phyloP scores from a whole-genome alignment of 2,113 vertebrate species.

The Ascaphus truei region DNA sequence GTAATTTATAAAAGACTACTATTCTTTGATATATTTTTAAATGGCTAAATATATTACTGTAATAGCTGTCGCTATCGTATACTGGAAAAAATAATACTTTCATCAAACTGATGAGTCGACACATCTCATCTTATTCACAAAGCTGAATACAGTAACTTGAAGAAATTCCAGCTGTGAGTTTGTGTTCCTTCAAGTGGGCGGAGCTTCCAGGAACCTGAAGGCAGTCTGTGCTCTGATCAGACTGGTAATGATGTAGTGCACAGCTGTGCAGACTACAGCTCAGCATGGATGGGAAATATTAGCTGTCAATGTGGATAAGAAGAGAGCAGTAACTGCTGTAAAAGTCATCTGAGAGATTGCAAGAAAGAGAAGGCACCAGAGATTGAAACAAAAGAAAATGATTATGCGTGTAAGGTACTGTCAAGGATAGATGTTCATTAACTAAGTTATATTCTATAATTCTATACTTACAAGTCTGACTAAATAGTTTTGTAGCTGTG shows the following conservation, averaged over 20 bases:
- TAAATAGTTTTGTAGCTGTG: too few relatives aligned
- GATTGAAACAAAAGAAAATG: constrained; percentile 57
- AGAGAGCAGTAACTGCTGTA: constrained; percentile 50
- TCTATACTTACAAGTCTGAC: too few relatives aligned
- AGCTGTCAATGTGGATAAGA: constrained; percentile 60
- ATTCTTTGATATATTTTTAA: too few relatives aligned
- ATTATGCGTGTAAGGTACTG: constrained; percentile 56
- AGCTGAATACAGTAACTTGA: constrained; percentile 59
- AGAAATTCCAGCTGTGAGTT: constrained; percentile 74
- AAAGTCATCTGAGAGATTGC: constrained; percentile 62
- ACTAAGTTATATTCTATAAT: constrained; percentile 56
- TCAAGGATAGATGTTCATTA: constrained; percentile 56
- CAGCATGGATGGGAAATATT: constrained; percentile 56
- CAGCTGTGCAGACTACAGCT: constrained; percentile 54
- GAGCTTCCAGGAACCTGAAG: constrained; percentile 63
- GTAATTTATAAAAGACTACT: too few relatives aligned
- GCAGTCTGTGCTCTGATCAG: constrained; percentile 63
- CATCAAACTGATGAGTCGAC: too few relatives aligned
- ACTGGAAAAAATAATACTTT: too few relatives aligned
- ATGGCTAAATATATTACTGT: too few relatives aligned
- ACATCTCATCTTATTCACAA: too few relatives aligned
- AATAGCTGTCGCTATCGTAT: too few relatives aligned
- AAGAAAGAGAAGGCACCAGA: constrained; percentile 51
- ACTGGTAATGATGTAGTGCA: constrained; percentile 62
- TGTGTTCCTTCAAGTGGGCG: constrained; percentile 61